A percentile compares a stretch with the other conserved stretches of the same genome.
Conservation (phyloP, 2,113 vertebrate species). For the Micronycteris hirsuta region DNA sequence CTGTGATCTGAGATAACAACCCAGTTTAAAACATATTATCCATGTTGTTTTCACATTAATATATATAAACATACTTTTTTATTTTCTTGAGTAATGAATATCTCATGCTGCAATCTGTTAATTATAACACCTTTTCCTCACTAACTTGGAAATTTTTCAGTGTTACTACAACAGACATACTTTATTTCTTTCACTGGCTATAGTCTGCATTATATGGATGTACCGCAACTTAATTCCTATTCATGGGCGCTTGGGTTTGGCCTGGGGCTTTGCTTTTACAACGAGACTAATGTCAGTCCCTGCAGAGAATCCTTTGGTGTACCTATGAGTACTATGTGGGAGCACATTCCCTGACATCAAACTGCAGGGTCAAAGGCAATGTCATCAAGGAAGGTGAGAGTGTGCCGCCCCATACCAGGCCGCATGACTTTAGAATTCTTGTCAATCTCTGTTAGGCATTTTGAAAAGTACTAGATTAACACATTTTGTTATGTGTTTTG, state of each 20-base stretch:
- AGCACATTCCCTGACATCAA: neutral
- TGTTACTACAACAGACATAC: neutral
- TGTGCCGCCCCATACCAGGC: neutral
- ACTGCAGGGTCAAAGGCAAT: neutral
- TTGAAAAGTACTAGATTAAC: neutral
- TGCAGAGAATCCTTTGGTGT: neutral
- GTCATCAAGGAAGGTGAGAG: neutral
- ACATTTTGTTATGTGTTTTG: neutral
- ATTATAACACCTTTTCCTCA: neutral
- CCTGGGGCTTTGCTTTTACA: neutral
- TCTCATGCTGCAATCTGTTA: neutral
- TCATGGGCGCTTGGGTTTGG: neutral
- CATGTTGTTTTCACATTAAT: neutral
- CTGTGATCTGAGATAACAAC: neutral
- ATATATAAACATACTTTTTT: neutral
- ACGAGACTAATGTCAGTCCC: neutral
- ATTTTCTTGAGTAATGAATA: neutral
- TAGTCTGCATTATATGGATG: neutral
- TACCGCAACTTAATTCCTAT: neutral
- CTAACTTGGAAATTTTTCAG: neutral
- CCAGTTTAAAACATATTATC: neutral
- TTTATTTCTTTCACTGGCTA: neutral
- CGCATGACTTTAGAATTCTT: neutral
- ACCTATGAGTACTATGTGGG: neutral
- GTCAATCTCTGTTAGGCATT: neutral